A percentile compares a stretch with the other conserved stretches of the same genome.
Conservation (phyloP, 2,113 vertebrate genomes). For the Heterotis niloticus region DNA sequence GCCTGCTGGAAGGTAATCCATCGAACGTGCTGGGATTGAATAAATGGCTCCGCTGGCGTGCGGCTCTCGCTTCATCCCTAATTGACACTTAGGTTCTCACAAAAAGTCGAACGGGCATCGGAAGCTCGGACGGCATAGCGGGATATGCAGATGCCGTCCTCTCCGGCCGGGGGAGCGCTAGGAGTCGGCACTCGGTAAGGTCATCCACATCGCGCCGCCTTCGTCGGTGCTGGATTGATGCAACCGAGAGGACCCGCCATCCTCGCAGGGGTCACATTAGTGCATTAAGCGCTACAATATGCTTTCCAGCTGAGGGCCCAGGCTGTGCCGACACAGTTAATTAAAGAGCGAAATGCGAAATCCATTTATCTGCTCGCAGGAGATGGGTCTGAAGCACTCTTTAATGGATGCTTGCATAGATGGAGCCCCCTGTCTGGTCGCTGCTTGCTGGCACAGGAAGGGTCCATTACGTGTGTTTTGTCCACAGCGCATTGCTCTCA, state of each 20-base stretch:
- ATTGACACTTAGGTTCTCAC: slow-evolving; percentile 6
- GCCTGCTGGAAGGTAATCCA: no score
- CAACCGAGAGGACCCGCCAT: background rate
- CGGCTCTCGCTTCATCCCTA: background rate
- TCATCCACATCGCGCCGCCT: background rate
- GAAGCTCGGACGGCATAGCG: background rate
- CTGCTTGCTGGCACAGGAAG: background rate
- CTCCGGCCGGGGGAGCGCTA: background rate
- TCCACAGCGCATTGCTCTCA: background rate
- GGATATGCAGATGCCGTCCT: background rate
- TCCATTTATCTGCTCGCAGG: slow-evolving; percentile 16
- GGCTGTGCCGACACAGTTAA: background rate
- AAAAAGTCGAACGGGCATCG: background rate
- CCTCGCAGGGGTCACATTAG: slow-evolving; percentile 18
- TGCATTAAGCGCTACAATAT: slow-evolving; percentile 10
- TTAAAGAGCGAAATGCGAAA: slow-evolving; percentile 22
- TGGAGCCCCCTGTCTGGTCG: background rate
- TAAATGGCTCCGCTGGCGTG: background rate
- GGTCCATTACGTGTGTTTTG: background rate
- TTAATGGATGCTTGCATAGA: slow-evolving; percentile 6
- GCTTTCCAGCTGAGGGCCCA: background rate
- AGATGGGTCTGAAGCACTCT: background rate
- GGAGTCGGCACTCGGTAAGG: slow-evolving; percentile 1
- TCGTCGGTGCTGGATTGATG: slow-evolving; percentile 13
- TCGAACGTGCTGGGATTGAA: background rate